Percentiles rank a stretch among this genome's conserved stretches.
phyloP scores from a whole-genome alignment of 2,797 vertebrate genomes.

The Anableps anableps region DNA sequence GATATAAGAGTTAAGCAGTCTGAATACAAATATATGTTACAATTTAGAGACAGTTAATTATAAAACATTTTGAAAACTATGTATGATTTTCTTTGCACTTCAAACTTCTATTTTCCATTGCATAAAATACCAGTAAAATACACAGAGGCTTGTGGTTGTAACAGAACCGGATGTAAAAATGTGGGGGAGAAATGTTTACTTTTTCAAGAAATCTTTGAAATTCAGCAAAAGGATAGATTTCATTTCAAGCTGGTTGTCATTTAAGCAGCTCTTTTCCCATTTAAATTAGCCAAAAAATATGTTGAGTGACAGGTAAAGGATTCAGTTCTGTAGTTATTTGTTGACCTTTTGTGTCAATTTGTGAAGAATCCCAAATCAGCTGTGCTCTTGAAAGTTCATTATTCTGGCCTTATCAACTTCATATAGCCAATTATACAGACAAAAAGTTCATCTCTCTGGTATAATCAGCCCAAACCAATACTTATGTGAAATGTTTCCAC shows the following conservation, averaged over 20 bases:
- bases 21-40: too few species aligned
- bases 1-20: too few species aligned
- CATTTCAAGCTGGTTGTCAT: slow-evolving; percentile 42
- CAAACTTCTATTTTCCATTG: too few species aligned
- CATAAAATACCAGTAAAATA: too few species aligned
- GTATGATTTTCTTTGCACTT: too few species aligned
- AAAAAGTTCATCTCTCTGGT: slow-evolving; percentile 25
- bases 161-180: neutral
- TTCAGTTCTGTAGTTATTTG: slow-evolving; percentile 35
- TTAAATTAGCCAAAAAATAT: slow-evolving; percentile 45
- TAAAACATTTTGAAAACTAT: too few species aligned
- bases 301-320: slow-evolving; percentile 20
- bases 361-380: slow-evolving; percentile 50
- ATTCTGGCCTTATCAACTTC: slow-evolving; percentile 31
- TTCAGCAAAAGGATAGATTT: slow-evolving; percentile 29
- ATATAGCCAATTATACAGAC: slow-evolving; percentile 21
- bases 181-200: neutral
- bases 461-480: slow-evolving; percentile 30
- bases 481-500: slow-evolving; percentile 19
- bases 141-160: too few species aligned
- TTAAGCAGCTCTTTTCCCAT: slow-evolving; percentile 39
- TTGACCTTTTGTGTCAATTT: slow-evolving; percentile 36
- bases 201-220: slow-evolving; percentile 5
- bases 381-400: slow-evolving; percentile 58
- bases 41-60: too few species aligned